Base-by-base conservation (phyloP, 2,888 invertebrate species). In the Nemotelus nigrinus region DNA sequence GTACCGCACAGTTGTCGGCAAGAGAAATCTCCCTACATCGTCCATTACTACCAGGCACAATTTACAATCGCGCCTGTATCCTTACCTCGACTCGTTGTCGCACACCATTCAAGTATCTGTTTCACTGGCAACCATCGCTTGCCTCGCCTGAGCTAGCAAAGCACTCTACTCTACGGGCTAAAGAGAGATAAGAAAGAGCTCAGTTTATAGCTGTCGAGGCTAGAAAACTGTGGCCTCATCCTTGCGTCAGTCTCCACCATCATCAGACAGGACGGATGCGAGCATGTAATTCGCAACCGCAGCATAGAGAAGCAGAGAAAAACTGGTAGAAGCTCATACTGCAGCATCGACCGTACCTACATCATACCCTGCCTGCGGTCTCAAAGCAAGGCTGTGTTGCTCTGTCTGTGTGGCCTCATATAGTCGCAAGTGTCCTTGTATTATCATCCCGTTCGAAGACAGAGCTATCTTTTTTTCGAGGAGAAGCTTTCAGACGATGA, bases 401-500 rank as follows among this genome's bases (percentile, higher is more conserved):
- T 25, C 60, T 58, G 72, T 58, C 58, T 2, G 43, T 55, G 71
- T 72, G 72, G 25, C 72, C 72, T 58, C 72, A 72, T 47, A 72
- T 58, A 43, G 44, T 72, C 47, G 60, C 74, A 10, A 25, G 70
- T 70, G 43, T 60, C 74, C 74, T 60, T 53, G 55, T 55, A 6
- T 70, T 70, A 43, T 68, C 72, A 72, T 58, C 7, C 60, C 47
- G 25, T 48, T 63, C 48, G 7, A 60, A 25, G 48, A 41, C 63
- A 63, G 25, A 25, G 25, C 25, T 25, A 25, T 25, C 25, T 48
- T 74, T 63, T 74, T n/a, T 63, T 48, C 63, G 48, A 41, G 25
- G 70, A 71, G 43, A 74, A 74, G 48, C 48, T 74, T 60, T n/a
- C 50, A 60, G 74, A 74, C 74, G 50, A 75, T 64, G 63, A 58